phyloP scores from a whole-genome alignment of 2,113 vertebrate genomes.

The Sylvietta virens region DNA sequence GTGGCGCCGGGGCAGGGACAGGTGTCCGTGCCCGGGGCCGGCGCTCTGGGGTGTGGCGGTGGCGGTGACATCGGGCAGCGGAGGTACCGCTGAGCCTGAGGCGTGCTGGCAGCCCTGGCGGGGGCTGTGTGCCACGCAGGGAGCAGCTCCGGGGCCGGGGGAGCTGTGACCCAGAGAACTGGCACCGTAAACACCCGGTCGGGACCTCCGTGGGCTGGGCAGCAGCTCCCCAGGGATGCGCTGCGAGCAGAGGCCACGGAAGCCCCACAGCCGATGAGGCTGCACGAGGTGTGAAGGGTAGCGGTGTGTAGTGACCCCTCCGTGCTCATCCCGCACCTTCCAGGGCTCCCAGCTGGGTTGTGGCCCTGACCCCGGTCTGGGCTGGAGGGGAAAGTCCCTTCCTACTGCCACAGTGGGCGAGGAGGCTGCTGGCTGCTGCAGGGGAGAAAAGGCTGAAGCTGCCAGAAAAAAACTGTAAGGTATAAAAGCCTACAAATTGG shows the following conservation, averaged over 20 bases:
- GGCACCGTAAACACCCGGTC: rapidly evolving
- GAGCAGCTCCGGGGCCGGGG: neutral
- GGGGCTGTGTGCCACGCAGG: neutral
- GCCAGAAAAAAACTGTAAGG: neutral
- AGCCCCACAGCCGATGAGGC: rapidly evolving
- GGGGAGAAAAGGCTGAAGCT: neutral
- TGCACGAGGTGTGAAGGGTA: rapidly evolving
- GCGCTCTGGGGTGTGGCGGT: neutral
- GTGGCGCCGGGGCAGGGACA: neutral
- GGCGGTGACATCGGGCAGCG: neutral
- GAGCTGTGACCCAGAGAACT: rapidly evolving
- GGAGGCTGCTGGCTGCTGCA: neutral
- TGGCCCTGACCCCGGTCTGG: rapidly evolving
- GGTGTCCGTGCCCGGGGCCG: neutral
- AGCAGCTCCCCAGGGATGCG: neutral
- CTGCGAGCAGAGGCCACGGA: neutral
- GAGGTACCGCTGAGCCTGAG: neutral
- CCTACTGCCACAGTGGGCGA: neutral
- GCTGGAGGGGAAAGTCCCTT: neutral
- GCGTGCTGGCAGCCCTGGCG: neutral
- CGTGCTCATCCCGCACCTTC: neutral
- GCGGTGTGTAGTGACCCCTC: rapidly evolving
- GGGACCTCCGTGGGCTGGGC: rapidly evolving
- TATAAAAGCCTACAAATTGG: neutral
- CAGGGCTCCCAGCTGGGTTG: neutral